Base-by-base conservation (phyloP, 2,797 vertebrate species). In the Chelon auratus region DNA sequence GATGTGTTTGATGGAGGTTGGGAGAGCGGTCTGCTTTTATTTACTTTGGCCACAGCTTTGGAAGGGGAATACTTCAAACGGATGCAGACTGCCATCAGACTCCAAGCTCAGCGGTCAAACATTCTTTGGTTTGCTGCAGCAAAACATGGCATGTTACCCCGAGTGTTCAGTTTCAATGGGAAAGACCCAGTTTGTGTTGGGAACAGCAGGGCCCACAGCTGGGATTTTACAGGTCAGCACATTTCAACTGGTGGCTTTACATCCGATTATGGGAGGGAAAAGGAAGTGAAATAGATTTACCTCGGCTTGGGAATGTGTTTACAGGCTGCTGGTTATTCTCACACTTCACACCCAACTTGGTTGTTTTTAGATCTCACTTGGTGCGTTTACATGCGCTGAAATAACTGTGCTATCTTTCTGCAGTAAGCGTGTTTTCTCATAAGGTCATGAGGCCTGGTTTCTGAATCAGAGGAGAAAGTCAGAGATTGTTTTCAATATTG, bases 1-100 rank as follows among this genome's bases (percentile, higher is more conserved):
- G 93, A 95, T 95, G 94, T 93, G 94, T 95, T 93, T 94, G 93
- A 95, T 95, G 95, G 93, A 95, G 94, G 95, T 95, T 91, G 68
- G 66, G 81, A 68, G 71, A 70, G 78, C 13, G 43, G 48, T 70
- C 94, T 93, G 92, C 90, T 92, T 92, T 64, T 96, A 93, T 96
- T 97, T 96, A 90, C 94, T 95, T 96, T 97, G 95, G 96, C 95
- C 93, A 72, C 77, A 79, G 74, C 73, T 88, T 93, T 94, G 88
- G 77, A 93, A 93, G 93, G 92, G 94, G 94, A 89, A 85, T 17
- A 87, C 92, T 84, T 94, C 93, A 95, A 94, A 94, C 89, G 92
- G 92, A 93, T 79, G 84, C 82, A 88, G 73, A 90, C 93, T 92
- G 87, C 93, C 94, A 90, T 91, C 91, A 90, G 93, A 93, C 92